These are phyloP conservation scores for Physella acuta DNA, from an alignment of 1,140 invertebrate genomes.

Conservation along the genomic window DNA sequence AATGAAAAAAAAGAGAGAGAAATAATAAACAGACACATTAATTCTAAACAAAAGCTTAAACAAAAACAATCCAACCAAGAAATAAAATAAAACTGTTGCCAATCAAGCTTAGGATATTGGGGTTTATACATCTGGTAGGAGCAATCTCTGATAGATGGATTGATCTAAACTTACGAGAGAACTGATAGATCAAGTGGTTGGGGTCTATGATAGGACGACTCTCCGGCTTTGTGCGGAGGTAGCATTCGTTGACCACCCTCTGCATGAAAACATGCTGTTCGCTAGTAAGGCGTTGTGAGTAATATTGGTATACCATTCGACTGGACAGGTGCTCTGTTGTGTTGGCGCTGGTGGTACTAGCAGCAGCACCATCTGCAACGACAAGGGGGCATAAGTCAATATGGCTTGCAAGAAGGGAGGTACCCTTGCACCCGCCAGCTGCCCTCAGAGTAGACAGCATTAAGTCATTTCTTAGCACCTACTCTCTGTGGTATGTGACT, in stretches of 20 bases:
- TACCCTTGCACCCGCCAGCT: background rate
- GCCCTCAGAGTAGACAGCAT: background rate
- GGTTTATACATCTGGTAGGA: constrained; percentile 12
- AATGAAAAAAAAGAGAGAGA: background rate
- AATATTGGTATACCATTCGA: constrained; percentile 56
- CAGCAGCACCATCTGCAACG: constrained; percentile 22
- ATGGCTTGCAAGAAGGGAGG: background rate
- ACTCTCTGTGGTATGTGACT: too few species aligned
- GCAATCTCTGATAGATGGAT: background rate
- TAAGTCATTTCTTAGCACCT: too few species aligned
- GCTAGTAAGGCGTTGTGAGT: constrained; percentile 52
- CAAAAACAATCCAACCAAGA: constrained; percentile 3
- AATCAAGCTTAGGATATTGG: background rate
- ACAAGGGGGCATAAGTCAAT: constrained; percentile 22
- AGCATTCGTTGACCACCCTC: constrained; percentile 50
- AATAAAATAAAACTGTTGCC: background rate
- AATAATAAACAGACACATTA: background rate
- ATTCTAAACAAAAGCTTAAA: background rate
- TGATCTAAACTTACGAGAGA: constrained; percentile 52
- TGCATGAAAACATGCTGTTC: constrained; percentile 55
- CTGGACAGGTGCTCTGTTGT: constrained; percentile 50
- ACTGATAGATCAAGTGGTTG: constrained; percentile 56
- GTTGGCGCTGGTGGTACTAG: constrained; percentile 21
- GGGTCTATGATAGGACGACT: constrained; percentile 42
- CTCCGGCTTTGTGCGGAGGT: constrained; percentile 47